Conservation (phyloP, 2,113 vertebrate species). For the Zeus faber region DNA sequence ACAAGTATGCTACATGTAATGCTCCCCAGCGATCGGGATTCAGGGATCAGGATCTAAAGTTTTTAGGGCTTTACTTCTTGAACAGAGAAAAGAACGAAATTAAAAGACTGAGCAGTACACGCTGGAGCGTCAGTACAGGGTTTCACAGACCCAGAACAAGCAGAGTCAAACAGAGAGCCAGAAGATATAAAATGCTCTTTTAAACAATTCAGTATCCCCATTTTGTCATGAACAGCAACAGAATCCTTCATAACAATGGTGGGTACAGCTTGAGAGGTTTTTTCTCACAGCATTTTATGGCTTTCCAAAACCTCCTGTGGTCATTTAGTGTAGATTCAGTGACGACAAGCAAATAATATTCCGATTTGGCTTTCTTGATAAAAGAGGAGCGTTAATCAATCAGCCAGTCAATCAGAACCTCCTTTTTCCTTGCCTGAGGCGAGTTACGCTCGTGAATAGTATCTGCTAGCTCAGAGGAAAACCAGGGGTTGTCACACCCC, state of each 20-base stretch:
- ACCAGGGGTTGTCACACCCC: slow-evolving; percentile 14
- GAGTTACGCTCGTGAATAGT: slow-evolving; percentile 1
- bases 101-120: not conserved
- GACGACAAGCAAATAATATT: not conserved
- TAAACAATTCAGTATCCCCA: slow-evolving; percentile 7
- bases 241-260: slow-evolving; percentile 7
- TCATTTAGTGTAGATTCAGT: too few species aligned
- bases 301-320: too few species aligned
- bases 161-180: slow-evolving; percentile 6
- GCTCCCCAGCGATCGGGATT: not conserved
- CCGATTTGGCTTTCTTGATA: not conserved
- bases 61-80: slow-evolving; percentile 10
- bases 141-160: slow-evolving; percentile 3
- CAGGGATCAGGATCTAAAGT: slow-evolving; percentile 1
- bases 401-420: slow-evolving; percentile 6
- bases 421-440: slow-evolving; percentile 1
- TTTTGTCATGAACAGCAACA: slow-evolving; percentile 5
- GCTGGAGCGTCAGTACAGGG: slow-evolving; percentile 1
- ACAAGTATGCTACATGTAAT: not conserved
- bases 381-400: not conserved
- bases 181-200: slow-evolving; percentile 10
- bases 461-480: slow-evolving; percentile 3
- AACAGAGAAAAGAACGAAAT: not conserved
- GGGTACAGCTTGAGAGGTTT: not conserved
- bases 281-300: too few species aligned